Evolutionary conservation across 2,888 invertebrate genomes (phyloP), one percentile per base, ranked within the genome.

Genomic region (Papilio demoleus): DNA sequence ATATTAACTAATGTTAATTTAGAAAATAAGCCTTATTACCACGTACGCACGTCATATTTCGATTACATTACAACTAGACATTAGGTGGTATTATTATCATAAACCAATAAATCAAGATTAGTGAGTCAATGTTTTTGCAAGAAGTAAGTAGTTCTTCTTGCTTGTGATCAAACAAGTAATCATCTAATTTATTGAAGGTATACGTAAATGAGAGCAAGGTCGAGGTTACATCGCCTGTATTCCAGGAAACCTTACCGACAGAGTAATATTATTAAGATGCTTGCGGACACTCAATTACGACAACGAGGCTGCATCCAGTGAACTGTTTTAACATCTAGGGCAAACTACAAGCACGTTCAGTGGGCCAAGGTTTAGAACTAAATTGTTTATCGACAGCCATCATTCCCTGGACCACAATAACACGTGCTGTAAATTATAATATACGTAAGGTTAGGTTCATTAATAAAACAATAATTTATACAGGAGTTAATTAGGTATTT

Each of bases 241-340:
- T 22, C 22, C 47, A 47, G 31, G 63, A 47, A 34, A 31, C 31
- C 22, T 45, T 63, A 19, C 63, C 22, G 47, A 63, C 63, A 19
- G 31, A 45, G 22, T 63, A 63, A 63, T 34, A 50, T 50, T 36
- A 63, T 62, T 63, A 50, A 63, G 22, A 22, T 47, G 19, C 45
- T 34, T 19, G 45, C 19, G 47, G 63, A 50, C 63, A 63, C 34
- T 63, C 63, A 63, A 63, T 63, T 47, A 53, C 53, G 53, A 50
- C 6, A 24, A 24, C 50, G 50, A 53, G 53, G 27, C 53, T 62
- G 62, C 62, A 31, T 24, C 62, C 19, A 45, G 42, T 42, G 27
- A 62, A 40, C 27, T 45, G 62, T 63, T 53, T 53, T 19, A 34
- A 36, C 34, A 47, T 63, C 36, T 63, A 45, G 27, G 42, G 31